Evolutionary conservation across 1,140 invertebrate genomes (phyloP).

Genomic region (Lithobius niger): DNA sequence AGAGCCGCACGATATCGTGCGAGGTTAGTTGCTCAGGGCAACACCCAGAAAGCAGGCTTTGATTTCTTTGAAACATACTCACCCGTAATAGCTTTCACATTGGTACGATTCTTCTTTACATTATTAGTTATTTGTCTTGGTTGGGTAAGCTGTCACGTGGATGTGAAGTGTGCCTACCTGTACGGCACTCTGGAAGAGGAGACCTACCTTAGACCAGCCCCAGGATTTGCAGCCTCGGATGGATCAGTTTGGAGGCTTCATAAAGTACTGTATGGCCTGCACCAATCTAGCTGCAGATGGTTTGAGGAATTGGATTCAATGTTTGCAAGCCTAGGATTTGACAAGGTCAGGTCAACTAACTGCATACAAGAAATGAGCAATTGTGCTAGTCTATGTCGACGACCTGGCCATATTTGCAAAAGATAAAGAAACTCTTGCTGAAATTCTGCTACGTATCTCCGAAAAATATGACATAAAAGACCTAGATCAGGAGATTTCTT

Average conservation of each 20-base stretch:
- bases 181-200: background rate
- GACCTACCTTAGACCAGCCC: background rate
- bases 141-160: background rate
- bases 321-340: background rate
- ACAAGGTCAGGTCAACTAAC: background rate
- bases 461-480: too few species aligned
- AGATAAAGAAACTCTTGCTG: background rate
- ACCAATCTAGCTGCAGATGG: background rate
- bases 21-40: too few species aligned
- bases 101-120: background rate
- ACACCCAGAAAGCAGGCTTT: background rate
- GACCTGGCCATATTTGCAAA: background rate
- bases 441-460: too few species aligned
- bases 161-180: background rate
- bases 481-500: too few species aligned
- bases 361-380: background rate
- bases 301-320: background rate
- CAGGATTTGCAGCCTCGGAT: background rate
- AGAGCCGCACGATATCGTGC: slow-evolving; percentile 5
- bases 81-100: background rate
- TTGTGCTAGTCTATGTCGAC: background rate
- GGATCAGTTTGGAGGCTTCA: background rate
- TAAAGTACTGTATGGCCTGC: slow-evolving; percentile 2
- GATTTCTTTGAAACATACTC: slow-evolving; percentile 2
- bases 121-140: background rate